Base-by-base conservation (phyloP, 1,140 invertebrate genomes). In the Drosophila virilis region DNA sequence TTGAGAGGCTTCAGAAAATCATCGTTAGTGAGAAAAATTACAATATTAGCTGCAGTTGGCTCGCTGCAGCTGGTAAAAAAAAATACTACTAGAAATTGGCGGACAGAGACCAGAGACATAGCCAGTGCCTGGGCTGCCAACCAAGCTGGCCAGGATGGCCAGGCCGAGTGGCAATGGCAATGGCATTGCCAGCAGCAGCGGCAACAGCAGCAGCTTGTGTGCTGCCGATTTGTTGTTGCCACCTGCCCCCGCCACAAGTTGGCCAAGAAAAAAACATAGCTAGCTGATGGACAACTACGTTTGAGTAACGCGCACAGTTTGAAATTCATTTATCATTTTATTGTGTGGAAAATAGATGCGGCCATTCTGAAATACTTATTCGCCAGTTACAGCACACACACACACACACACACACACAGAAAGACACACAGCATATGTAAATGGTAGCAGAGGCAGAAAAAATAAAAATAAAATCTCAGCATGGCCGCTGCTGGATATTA, bases 261-360 rank as follows among this genome's bases (percentile, higher is more conserved):
- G 38, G 10, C 38, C 38, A 10, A 4, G 38, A 22, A 45, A 52
- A 52, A 40, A 28, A 17, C 55, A 28, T 22, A 46, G n/a, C 50
- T 15, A 8, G 42, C 72, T 81, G 83, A 86, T 82, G 75, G 76
- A 88, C 82, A 81, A 62, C 67, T 61, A 45, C 46, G 58, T 71
- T 82, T 78, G 82, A 88, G 61, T 86, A 45, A 82, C 79, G 84
- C 78, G 76, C 83, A 89, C 83, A 88, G 84, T 88, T 89, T 88
- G 83, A 88, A 69, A 77, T 83, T 71, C 84, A 89, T 88, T 88
- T 80, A 88, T 88, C 84, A 88, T 74, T 77, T 80, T 28, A 89
- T 89, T 89, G 84, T 88, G 76, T 66, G 73, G 77, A 74, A 71
- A 69, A 74, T 74, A 59, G 69, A 69, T 74, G 66, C 65, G 33